These are phyloP conservation scores for Lagodon rhomboides DNA, from an alignment of 2,797 vertebrate species.

Conservation along the genomic window DNA sequence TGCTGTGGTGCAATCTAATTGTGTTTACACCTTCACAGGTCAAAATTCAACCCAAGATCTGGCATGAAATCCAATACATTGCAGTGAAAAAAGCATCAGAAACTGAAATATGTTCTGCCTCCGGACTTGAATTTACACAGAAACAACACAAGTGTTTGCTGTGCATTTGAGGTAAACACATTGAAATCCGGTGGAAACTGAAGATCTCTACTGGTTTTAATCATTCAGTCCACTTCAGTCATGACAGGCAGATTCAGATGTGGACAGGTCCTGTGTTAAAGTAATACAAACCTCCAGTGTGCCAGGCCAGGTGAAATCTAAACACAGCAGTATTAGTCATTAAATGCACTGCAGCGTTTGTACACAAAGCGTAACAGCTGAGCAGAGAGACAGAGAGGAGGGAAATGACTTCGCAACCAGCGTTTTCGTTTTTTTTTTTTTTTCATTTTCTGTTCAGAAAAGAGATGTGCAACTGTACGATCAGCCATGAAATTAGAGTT, in stretches of 20 bases:
- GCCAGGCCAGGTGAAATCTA: constrained; percentile 34
- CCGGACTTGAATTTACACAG: background rate
- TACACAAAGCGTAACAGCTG: constrained; percentile 27
- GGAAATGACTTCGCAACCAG: constrained; percentile 36
- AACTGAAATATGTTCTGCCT: constrained; percentile 6
- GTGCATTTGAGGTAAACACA: constrained; percentile 30
- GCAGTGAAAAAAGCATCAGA: constrained; percentile 22
- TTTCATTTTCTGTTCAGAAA: constrained; percentile 41
- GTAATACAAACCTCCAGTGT: constrained; percentile 26
- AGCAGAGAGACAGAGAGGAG: constrained; percentile 31
- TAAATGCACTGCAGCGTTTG: constrained; percentile 36
- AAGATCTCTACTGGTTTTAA: constrained; percentile 17
- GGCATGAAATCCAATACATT: constrained; percentile 23
- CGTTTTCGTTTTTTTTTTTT: constrained; percentile 6
- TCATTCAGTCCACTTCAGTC: constrained; percentile 20
- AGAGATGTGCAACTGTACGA: constrained; percentile 28
- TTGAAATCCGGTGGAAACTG: constrained; percentile 8
- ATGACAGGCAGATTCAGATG: constrained; percentile 30
- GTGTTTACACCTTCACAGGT: constrained; percentile 45
- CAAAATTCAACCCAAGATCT: constrained; percentile 24
- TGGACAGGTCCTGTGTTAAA: constrained; percentile 29
- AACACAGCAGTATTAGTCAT: constrained; percentile 42
- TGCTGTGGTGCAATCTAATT: constrained; percentile 13
- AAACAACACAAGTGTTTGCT: background rate
- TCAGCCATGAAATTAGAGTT: constrained; percentile 55